These are phyloP conservation scores for Leptura quadrifasciata DNA, from an alignment of 2,888 invertebrate species.

Conservation along the genomic window DNA sequence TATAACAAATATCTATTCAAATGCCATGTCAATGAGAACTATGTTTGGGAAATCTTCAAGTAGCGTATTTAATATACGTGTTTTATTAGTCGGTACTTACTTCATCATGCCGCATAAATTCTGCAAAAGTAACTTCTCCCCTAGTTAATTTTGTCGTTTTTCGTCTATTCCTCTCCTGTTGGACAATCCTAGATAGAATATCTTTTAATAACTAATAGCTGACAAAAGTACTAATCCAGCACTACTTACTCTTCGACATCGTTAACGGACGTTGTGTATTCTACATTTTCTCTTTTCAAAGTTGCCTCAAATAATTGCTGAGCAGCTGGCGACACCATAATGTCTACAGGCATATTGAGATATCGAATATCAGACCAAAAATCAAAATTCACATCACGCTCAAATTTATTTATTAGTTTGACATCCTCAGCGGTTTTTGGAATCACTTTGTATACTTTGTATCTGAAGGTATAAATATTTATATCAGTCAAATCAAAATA, in stretches of 20 bases:
- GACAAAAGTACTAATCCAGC: not conserved
- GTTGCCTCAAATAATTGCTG: constrained; percentile 53
- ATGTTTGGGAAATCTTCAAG: not conserved
- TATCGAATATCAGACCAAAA: constrained; percentile 57
- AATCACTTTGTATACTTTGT: constrained; percentile 71
- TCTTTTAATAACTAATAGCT: not conserved
- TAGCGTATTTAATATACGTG: not conserved
- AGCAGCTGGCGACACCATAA: constrained; percentile 59
- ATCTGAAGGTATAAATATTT: constrained; percentile 56
- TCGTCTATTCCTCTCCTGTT: not conserved
- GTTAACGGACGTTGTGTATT: constrained; percentile 62
- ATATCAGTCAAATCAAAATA: not conserved
- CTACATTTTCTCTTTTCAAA: constrained; percentile 61
- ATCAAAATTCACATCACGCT: constrained; percentile 57
- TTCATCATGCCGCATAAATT: constrained; percentile 44
- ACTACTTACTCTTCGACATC: constrained; percentile 63
- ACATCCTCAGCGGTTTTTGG: constrained; percentile 67
- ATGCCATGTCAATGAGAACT: no score
- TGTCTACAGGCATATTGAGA: constrained; percentile 42
- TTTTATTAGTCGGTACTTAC: constrained; percentile 22
- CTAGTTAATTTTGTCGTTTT: constrained; percentile 8
- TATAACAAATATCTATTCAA: no score
- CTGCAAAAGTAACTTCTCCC: constrained; percentile 41
- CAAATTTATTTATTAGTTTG: constrained; percentile 62
- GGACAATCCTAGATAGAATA: not conserved